These are phyloP conservation scores for Xylocopa sonorina DNA, from an alignment of 1,140 invertebrate species.

Conservation along the genomic window DNA sequence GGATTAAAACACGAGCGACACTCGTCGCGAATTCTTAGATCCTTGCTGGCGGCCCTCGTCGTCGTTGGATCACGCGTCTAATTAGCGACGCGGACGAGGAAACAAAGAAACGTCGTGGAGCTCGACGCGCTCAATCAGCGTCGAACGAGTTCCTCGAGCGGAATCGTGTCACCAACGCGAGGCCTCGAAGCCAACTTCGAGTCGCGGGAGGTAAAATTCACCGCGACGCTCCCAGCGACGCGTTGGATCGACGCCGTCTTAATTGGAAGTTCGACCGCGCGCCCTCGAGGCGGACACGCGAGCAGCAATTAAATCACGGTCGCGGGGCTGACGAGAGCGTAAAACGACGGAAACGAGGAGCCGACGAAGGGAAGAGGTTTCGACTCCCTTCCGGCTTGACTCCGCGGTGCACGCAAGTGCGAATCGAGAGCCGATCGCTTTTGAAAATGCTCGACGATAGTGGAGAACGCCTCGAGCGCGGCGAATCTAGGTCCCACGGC, in stretches of 20 bases:
- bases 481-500: background rate
- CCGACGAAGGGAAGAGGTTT: background rate
- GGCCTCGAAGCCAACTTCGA: no score
- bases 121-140: background rate
- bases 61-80: background rate
- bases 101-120: background rate
- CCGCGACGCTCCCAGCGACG: no score
- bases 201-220: no score
- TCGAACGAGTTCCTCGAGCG: background rate
- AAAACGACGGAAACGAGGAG: background rate
- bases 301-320: constrained; percentile 18
- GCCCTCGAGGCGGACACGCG: constrained; percentile 10
- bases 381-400: background rate
- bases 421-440: constrained; percentile 35
- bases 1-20: no score
- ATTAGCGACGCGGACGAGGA: background rate
- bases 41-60: no score
- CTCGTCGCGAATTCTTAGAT: no score
- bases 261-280: constrained; percentile 4
- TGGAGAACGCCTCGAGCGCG: constrained; percentile 4
- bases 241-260: background rate
- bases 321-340: background rate
- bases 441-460: constrained; percentile 33
- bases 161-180: no score
- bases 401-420: constrained; percentile 7